These are phyloP conservation scores for Trogon melanurus DNA, from an alignment of 2,113 vertebrate species.

Conservation along the genomic window DNA sequence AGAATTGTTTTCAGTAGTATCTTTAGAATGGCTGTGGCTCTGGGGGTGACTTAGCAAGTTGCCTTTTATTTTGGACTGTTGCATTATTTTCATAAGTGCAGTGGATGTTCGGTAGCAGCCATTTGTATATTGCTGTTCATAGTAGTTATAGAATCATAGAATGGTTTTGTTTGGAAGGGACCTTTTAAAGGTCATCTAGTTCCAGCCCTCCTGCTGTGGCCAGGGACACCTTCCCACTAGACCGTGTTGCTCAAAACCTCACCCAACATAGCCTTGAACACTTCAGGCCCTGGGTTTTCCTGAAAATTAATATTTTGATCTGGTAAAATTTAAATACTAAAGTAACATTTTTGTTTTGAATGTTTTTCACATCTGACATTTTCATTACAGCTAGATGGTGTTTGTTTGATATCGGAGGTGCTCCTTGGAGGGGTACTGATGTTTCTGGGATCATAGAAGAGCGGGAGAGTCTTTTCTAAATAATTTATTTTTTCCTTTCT, in stretches of 20 bases:
- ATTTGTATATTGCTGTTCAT: background rate
- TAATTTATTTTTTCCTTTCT: background rate
- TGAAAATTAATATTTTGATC: background rate
- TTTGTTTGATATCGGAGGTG: background rate
- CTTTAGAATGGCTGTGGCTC: background rate
- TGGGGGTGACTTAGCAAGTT: background rate
- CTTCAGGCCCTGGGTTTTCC: accelerated
- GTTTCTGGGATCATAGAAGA: background rate
- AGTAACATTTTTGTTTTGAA: background rate
- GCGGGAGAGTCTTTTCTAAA: background rate
- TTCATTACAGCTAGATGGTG: background rate
- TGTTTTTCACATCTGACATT: background rate
- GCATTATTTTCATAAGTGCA: background rate
- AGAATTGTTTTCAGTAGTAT: slow-evolving; percentile 47
- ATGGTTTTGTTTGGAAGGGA: no score
- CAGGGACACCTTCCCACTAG: no score
- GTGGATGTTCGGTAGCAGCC: background rate
- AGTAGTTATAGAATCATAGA: background rate
- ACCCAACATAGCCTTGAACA: no score
- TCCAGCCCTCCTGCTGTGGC: no score
- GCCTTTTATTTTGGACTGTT: background rate
- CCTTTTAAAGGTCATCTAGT: no score
- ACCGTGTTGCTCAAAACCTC: no score
- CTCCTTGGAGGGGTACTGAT: background rate
- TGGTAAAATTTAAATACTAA: background rate